A percentile compares a stretch with the other conserved stretches of the same genome.
These are phyloP conservation scores for Knipowitschia caucasica DNA, from an alignment of 2,797 vertebrate genomes.

Conservation along the genomic window DNA sequence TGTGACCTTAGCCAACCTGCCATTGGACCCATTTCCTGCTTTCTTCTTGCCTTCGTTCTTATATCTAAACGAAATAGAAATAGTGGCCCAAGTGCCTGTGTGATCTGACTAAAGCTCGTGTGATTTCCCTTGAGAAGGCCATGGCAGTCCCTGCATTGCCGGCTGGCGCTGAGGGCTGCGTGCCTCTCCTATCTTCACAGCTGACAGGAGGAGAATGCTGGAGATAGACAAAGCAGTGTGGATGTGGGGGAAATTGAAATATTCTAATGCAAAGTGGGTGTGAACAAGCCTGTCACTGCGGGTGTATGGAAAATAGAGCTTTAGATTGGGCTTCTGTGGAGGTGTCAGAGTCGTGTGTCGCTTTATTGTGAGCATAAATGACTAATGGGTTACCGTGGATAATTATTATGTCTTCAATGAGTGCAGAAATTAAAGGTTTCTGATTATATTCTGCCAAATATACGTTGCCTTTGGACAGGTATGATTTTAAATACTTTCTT, in stretches of 20 bases:
- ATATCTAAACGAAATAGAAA: constrained; percentile 54
- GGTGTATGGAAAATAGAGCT: constrained; percentile 55
- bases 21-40: constrained; percentile 22
- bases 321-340: constrained; percentile 23
- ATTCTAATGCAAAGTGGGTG: constrained; percentile 57
- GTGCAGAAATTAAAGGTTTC: constrained; percentile 42
- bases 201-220: constrained; percentile 56
- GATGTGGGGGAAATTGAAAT: constrained; percentile 68
- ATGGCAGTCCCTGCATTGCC: constrained; percentile 59
- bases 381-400: constrained; percentile 31
- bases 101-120: constrained; percentile 71
- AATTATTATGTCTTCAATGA: constrained; percentile 52
- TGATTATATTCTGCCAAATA: not conserved
- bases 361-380: constrained; percentile 12
- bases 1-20: constrained; percentile 45
- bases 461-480: too few relatives aligned
- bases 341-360: constrained; percentile 6
- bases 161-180: constrained; percentile 56
- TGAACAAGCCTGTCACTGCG: constrained; percentile 64
- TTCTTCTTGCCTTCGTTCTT: constrained; percentile 4
- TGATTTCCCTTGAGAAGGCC: constrained; percentile 70
- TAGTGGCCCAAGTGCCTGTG: constrained; percentile 52
- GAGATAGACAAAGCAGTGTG: constrained; percentile 54
- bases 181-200: constrained; percentile 61
- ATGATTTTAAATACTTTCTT: too few relatives aligned